Evolutionary conservation across 1,140 invertebrate species (phyloP), one percentile per base, ranked within the genome.

Genomic region (Micrasema minimum): DNA sequence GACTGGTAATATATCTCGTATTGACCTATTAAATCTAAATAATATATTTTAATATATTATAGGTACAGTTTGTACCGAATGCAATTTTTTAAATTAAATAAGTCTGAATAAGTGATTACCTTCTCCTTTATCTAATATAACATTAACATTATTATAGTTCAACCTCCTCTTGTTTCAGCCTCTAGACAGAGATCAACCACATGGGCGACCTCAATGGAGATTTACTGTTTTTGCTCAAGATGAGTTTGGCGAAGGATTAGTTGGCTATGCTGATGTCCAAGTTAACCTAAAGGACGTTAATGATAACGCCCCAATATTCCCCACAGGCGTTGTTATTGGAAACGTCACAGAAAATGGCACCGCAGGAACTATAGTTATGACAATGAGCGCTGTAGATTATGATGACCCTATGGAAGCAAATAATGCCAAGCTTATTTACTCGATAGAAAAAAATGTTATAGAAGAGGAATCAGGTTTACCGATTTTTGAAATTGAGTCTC

Each of bases 261-360:
- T 90, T n/a, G 90, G 91, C 61, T 92, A 91, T 78, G 89, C 90
- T 31, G 89, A 91, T 78, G 90, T 93, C 14, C 87, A 91, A 79
- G 89, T 92, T 67, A 89, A 88, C 77, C 84, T 92, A 2, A 87
- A 88, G 74, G 91, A 93, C 77, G 89, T 92, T 75, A 93, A 93
- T 79, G 91, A 93, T 81, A 93, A 93, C 80, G 85, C 87, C 9
- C 92, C 92, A n/a, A 83, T 90, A 65, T 93, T 93, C 80, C 87
- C 88, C 55, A 83, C 85, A 74, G 86, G 85, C 50, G 81, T 88
- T 65, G 88, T 89, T 76, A 85, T 85, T 69, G 88, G 88, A 64
- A 90, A 89, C 75, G 87, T 90, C 20, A 89, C 88, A 10, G 88
- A 89, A 77, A 90, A 90, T 77, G 88, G 88, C 31, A 89, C 88